phyloP scores from a whole-genome alignment of 2,888 invertebrate species.

The Leptopilina syphax region DNA sequence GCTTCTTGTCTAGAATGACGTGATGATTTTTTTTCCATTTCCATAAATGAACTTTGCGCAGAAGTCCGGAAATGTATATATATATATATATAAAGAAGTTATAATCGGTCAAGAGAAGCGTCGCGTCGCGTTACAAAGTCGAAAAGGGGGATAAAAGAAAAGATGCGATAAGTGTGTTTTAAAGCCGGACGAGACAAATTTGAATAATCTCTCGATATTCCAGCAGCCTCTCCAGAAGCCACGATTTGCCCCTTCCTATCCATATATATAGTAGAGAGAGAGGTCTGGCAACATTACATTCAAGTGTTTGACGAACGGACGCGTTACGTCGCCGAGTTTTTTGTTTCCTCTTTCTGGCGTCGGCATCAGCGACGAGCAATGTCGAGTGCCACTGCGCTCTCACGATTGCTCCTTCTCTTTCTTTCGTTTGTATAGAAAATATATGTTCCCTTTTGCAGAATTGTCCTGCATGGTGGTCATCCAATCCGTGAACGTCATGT shows the following conservation, averaged over 20 bases:
- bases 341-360: conserved; percentile 71
- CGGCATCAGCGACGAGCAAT: conserved; percentile 72
- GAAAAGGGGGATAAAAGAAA: conserved; percentile 24
- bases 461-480: conserved; percentile 37
- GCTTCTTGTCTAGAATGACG: background rate
- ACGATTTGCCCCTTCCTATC: conserved; percentile 59
- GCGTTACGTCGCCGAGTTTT: conserved; percentile 70
- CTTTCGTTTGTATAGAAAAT: conserved; percentile 41
- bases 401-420: conserved; percentile 58
- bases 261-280: conserved; percentile 18
- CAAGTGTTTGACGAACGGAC: conserved; percentile 75
- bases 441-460: conserved; percentile 38
- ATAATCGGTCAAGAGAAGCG: conserved; percentile 9
- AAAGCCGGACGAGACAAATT: conserved; percentile 72
- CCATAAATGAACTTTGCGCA: background rate
- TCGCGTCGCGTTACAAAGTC: background rate
- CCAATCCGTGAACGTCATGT: conserved; percentile 35
- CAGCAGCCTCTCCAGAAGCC: conserved; percentile 71
- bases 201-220: conserved; percentile 74
- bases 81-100: background rate
- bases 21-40: background rate
- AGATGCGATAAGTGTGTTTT: conserved; percentile 69
- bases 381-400: conserved; percentile 68
- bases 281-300: conserved; percentile 73
- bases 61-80: conserved; percentile 15